Conservation (phyloP, 2,888 invertebrate species). For the Habroteleia sp. region DNA sequence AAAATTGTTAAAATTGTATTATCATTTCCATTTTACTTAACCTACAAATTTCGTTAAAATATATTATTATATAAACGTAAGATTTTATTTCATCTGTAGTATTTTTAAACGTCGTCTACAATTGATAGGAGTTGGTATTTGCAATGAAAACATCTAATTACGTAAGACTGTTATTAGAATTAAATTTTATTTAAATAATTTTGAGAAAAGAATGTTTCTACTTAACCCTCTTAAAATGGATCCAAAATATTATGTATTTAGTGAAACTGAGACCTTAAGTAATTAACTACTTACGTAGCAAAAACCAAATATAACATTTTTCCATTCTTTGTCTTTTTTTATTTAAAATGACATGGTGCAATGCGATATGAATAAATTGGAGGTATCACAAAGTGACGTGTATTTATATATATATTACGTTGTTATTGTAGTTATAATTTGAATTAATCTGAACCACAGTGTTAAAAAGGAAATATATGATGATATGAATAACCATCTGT, state of each 20-base stretch:
- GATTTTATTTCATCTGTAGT: too few relatives aligned
- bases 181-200: too few relatives aligned
- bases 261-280: conserved; percentile 28
- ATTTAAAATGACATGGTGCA: conserved; percentile 2
- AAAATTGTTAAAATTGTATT: too few relatives aligned
- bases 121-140: too few relatives aligned
- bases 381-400: conserved; percentile 31
- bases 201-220: too few relatives aligned
- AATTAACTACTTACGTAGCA: conserved; percentile 7
- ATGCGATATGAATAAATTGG: conserved; percentile 27
- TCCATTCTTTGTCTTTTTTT: conserved; percentile 5
- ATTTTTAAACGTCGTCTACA: too few relatives aligned
- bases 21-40: too few relatives aligned
- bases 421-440: conserved; percentile 47
- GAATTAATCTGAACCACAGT: conserved; percentile 47
- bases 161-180: too few relatives aligned
- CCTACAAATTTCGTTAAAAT: too few relatives aligned
- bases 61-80: too few relatives aligned
- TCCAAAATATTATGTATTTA: background rate
- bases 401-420: conserved; percentile 42
- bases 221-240: too few relatives aligned
- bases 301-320: conserved; percentile 22
- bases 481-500: conserved; percentile 55
- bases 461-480: conserved; percentile 55
- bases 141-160: too few relatives aligned